Base-by-base conservation (phyloP, 2,113 vertebrate genomes). In the Oxyruncus cristatus region DNA sequence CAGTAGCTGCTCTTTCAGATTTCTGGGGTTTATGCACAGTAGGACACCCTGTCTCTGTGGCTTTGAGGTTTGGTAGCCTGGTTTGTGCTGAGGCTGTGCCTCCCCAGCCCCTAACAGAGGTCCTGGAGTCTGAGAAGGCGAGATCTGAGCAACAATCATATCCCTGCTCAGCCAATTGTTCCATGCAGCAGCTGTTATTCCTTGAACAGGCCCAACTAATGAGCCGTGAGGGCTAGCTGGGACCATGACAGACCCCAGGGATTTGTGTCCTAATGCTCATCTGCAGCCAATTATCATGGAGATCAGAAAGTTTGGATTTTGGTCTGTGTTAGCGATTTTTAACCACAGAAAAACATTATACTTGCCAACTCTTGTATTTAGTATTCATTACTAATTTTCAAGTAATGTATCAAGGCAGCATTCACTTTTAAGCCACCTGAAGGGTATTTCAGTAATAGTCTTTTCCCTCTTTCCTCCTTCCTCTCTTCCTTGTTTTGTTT, bases 341-440 rank as follows among this genome's bases (percentile, higher is more conserved):
- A 88, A 41, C 46, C 58, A 35, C 76, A 44, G 47, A 68, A 65
- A 41, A 73, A 22, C 28, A 52, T 65, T 53, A n/a, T 39, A 8
- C 41, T 76, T 90, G 63, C 67, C 42, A 83, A 9, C 12, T 82
- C 26, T 52, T 10, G 0, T 77, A 46, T 76, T 85, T 83, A 62
- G 72, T 70, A 80, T 88, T 91, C 9, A 32, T 85, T 74, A 76
- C 49, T 83, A 46, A 73, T 88, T 93, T 94, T 83, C 39, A 89
- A 82, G 27, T 50, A 41, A 11, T 47, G 10, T n/a, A 35, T 81
- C 7, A 35, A 94, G 93, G 70, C 56, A 44, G 8, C 19, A 67
- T 81, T 89, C 23, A 42, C 46, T 83, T 95, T 76, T 85, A 55
- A 82, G 71, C 63, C 1, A 2, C 30, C n/a, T 94, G 28, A 33